Evolutionary conservation across 2,113 vertebrate genomes (phyloP).

Genomic region (Plecturocebus donacophilus): DNA sequence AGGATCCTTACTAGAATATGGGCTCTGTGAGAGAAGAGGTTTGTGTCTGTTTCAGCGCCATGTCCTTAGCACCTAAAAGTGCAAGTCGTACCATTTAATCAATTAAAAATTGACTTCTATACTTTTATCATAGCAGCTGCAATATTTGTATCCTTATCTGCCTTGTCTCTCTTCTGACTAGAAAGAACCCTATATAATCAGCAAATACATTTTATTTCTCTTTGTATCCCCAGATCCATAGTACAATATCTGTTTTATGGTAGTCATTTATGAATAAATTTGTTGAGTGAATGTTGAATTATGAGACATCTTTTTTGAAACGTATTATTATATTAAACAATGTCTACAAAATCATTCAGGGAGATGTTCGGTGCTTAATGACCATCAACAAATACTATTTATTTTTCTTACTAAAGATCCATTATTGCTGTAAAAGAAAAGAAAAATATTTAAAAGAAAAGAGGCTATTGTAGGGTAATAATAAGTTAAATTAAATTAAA

Average conservation of each 20-base stretch:
- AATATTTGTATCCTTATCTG: not conserved
- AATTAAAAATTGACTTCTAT: not conserved
- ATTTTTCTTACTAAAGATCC: not conserved
- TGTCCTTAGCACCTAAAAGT: not conserved
- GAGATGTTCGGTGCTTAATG: not conserved
- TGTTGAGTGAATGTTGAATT: not conserved
- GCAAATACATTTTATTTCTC: not conserved
- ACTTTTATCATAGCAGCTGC: not conserved
- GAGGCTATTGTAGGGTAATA: not conserved
- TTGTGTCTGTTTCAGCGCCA: not conserved
- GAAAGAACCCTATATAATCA: not conserved
- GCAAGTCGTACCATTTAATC: not conserved
- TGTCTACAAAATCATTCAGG: not conserved
- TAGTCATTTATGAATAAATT: constrained; percentile 13
- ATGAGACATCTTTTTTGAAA: not conserved
- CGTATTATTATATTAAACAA: not conserved
- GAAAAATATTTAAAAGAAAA: not conserved
- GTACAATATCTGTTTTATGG: not conserved
- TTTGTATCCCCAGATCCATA: not conserved
- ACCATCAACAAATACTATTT: not conserved
- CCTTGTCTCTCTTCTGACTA: not conserved
- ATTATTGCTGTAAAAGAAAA: not conserved
- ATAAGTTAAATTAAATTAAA: not conserved
- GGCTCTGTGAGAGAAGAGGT: not conserved
- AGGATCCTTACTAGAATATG: not conserved